Evolutionary conservation across 2,113 vertebrate genomes (phyloP).

Genomic region (Crotalus horridus): DNA sequence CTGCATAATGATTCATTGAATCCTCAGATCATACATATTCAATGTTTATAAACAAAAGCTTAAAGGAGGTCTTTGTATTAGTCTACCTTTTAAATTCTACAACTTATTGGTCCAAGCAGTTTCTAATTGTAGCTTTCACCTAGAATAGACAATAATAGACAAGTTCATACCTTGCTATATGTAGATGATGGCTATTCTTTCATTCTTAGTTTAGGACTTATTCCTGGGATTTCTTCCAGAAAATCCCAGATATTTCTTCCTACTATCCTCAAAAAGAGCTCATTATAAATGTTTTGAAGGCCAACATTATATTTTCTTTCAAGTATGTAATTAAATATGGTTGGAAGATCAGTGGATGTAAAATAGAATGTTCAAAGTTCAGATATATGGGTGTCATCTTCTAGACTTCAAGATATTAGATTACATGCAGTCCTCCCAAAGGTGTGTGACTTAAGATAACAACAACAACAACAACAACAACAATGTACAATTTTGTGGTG

Average conservation of each 20-base stretch:
- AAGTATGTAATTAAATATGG: not conserved
- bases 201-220: not conserved
- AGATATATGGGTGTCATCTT: not conserved
- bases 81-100: not conserved
- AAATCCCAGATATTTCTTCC: not conserved
- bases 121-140: not conserved
- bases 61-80: not conserved
- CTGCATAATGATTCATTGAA: not conserved
- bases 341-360: not conserved
- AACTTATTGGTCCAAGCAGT: not conserved
- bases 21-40: not conserved
- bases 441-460: not conserved
- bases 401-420: not conserved
- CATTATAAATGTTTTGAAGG: not conserved
- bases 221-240: not conserved
- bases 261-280: not conserved
- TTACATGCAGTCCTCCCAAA: not conserved
- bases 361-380: not conserved
- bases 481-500: too few relatives aligned
- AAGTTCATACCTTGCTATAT: not conserved
- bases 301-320: not conserved
- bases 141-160: not conserved
- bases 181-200: not conserved
- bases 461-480: too few relatives aligned
- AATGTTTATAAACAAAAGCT: not conserved